These are phyloP conservation scores for Malurus elegans DNA, from an alignment of 2,113 vertebrate genomes.

Conservation along the genomic window DNA sequence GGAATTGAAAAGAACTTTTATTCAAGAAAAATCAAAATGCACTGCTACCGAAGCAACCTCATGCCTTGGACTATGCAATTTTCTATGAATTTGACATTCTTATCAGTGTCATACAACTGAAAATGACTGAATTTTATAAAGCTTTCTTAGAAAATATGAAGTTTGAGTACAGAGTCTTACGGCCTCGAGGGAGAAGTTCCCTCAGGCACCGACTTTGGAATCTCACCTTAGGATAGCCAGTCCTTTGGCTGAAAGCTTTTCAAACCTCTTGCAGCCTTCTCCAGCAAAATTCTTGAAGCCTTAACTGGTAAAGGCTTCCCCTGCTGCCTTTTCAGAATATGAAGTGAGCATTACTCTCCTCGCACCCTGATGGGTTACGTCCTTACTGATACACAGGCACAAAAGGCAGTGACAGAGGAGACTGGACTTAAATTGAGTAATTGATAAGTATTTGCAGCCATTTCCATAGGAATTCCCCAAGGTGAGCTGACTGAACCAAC, in stretches of 20 bases:
- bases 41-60: neutral
- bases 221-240: neutral
- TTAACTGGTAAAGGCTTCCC: neutral
- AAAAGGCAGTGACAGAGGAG: neutral
- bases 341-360: neutral
- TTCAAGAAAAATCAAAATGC: neutral
- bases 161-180: neutral
- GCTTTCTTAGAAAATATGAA: neutral
- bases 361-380: neutral
- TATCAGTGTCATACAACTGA: fast-evolving
- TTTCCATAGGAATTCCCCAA: neutral
- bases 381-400: neutral
- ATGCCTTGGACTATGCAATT: neutral
- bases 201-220: neutral
- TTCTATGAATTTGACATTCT: neutral
- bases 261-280: neutral
- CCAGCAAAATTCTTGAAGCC: neutral
- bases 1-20: neutral
- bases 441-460: neutral
- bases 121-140: neutral
- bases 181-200: neutral
- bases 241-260: neutral
- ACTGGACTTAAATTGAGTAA: neutral
- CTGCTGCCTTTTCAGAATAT: neutral
- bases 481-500: neutral